A percentile compares a stretch with the other conserved stretches of the same genome.
Conservation (phyloP, 2,113 vertebrate genomes). For the Tachysurus fulvidraco region DNA sequence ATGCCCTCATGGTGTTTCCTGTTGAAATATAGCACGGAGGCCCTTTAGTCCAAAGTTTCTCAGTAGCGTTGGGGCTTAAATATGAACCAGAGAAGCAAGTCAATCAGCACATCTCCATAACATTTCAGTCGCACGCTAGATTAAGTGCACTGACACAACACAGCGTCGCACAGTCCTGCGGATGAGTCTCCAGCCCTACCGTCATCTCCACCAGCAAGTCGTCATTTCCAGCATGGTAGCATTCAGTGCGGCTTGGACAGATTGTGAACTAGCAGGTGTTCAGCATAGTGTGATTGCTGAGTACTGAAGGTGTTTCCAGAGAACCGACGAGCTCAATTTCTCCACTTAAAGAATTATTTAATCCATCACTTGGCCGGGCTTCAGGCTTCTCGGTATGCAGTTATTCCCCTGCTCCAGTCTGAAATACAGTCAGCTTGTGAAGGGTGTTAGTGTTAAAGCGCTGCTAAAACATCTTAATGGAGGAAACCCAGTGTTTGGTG, state of each 20-base stretch:
- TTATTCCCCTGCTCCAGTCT: not conserved
- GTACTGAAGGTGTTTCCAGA: not conserved
- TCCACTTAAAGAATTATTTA: not conserved
- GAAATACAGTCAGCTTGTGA: not conserved
- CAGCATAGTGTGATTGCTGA: not conserved
- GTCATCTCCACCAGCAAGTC: not conserved
- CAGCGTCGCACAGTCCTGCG: not conserved
- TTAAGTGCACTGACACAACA: not conserved
- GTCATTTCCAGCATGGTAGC: not conserved
- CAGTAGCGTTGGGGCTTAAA: too few relatives aligned
- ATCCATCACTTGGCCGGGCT: not conserved
- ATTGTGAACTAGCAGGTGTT: not conserved
- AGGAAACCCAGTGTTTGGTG: not conserved
- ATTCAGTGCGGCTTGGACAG: not conserved
- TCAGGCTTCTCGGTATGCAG: not conserved
- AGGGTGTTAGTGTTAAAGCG: not conserved
- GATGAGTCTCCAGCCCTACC: not conserved
- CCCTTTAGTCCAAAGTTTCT: not conserved
- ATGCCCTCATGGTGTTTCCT: constrained; percentile 33
- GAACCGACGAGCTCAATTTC: not conserved
- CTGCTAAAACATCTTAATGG: not conserved
- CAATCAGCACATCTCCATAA: not conserved
- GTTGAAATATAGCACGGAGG: constrained; percentile 14
- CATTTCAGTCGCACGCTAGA: not conserved
- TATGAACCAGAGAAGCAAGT: not conserved